These are phyloP conservation scores for Trichogramma evanescens DNA, from an alignment of 2,888 invertebrate species.

Conservation along the genomic window DNA sequence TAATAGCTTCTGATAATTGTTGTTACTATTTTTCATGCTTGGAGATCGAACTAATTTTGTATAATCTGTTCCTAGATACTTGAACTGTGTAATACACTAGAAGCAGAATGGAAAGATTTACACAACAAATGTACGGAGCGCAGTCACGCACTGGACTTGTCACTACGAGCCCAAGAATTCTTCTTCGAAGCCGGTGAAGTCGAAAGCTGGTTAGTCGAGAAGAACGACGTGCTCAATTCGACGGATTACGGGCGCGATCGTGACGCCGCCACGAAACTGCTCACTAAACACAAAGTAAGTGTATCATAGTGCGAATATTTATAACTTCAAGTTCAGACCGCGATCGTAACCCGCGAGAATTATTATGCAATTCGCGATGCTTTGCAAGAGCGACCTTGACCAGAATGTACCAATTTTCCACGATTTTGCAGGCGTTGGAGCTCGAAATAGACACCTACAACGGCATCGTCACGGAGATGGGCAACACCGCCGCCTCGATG, in stretches of 20 bases:
- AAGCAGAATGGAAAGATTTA: slow-evolving; percentile 68
- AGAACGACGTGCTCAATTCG: slow-evolving; percentile 72
- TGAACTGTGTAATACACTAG: slow-evolving; percentile 65
- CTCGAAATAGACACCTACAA: slow-evolving; percentile 86
- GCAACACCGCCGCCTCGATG: slow-evolving; percentile 76
- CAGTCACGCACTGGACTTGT: slow-evolving; percentile 72
- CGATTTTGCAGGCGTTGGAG: slow-evolving; percentile 64
- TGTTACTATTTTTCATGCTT: too few relatives aligned
- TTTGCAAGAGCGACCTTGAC: background rate
- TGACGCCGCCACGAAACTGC: slow-evolving; percentile 82
- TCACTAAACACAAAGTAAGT: slow-evolving; percentile 86
- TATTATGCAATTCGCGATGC: too few relatives aligned
- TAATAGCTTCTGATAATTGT: too few relatives aligned
- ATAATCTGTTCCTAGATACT: slow-evolving; percentile 55
- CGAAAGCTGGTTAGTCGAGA: slow-evolving; percentile 88
- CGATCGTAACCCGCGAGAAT: too few relatives aligned
- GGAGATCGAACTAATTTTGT: background rate
- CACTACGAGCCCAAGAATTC: slow-evolving; percentile 85
- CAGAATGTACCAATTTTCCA: background rate
- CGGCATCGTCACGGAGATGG: slow-evolving; percentile 88
- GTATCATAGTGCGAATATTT: background rate
- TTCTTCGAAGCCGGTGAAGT: slow-evolving; percentile 86
- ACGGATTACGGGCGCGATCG: slow-evolving; percentile 84
- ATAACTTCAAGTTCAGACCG: too few relatives aligned
- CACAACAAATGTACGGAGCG: slow-evolving; percentile 65